Evolutionary conservation across 2,797 vertebrate species (phyloP).

Genomic region (Linurgus olivaceus): DNA sequence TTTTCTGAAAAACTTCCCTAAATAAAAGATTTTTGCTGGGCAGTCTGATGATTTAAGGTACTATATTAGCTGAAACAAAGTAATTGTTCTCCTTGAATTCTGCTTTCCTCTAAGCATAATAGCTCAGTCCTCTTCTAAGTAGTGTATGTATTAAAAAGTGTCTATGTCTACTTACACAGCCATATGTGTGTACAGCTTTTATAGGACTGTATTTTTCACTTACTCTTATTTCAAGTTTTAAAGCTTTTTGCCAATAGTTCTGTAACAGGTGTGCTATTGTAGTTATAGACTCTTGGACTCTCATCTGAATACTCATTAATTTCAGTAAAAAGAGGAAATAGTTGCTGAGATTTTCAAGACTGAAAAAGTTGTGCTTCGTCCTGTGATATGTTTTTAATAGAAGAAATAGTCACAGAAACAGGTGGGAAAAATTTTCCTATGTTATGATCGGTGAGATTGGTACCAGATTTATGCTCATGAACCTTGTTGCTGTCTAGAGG

Average conservation of each 20-base stretch:
- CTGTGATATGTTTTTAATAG: not conserved
- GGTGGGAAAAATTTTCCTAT: not conserved
- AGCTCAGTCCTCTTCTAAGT: not conserved
- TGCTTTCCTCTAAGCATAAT: not conserved
- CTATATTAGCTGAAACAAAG: not conserved
- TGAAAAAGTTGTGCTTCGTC: not conserved
- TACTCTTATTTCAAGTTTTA: not conserved
- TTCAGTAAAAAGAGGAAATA: not conserved
- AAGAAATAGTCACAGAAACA: not conserved
- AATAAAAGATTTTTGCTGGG: not conserved
- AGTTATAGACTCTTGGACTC: not conserved
- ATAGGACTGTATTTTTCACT: not conserved
- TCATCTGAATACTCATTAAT: not conserved
- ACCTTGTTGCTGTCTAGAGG: not conserved
- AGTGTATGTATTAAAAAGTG: not conserved
- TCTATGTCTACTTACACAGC: not conserved
- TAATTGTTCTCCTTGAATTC: not conserved
- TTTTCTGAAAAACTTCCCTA: not conserved
- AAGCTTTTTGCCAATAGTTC: not conserved
- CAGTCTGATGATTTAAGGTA: not conserved
- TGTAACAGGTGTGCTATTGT: not conserved
- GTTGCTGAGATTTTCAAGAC: not conserved
- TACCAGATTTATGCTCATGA: not conserved
- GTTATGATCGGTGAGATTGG: accelerated
- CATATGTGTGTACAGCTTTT: not conserved